These are phyloP conservation scores for Proales similis DNA, from an alignment of 1,140 invertebrate species.

Conservation along the genomic window DNA sequence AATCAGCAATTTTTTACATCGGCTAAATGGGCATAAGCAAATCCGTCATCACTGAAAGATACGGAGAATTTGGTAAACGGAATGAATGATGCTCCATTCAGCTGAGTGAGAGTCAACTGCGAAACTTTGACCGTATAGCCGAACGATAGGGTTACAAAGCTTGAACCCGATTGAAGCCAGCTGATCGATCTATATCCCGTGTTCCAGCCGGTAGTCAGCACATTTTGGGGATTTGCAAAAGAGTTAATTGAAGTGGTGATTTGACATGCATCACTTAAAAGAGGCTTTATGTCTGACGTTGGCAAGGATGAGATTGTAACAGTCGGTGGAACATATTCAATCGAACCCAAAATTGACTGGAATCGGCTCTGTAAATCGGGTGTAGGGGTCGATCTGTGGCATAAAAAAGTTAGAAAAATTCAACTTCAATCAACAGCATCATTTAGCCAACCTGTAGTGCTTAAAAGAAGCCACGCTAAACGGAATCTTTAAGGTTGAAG, in stretches of 20 bases:
- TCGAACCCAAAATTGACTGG: constrained; percentile 6
- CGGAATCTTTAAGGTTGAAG: constrained; percentile 5
- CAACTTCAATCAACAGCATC: too few relatives aligned
- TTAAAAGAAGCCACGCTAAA: not conserved
- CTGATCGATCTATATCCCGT: constrained; percentile 20
- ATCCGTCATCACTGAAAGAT: constrained; percentile 17
- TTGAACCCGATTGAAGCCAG: not conserved
- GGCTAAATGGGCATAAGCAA: constrained; percentile 18
- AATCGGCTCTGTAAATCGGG: not conserved
- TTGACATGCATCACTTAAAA: not conserved
- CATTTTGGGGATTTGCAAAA: not conserved
- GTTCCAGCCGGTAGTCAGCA: constrained; percentile 9
- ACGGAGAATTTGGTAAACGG: not conserved
- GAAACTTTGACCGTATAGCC: not conserved
- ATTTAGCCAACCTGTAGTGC: too few relatives aligned
- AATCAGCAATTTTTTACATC: too few relatives aligned
- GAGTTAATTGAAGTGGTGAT: not conserved
- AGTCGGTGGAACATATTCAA: not conserved
- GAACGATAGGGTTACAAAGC: constrained; percentile 16
- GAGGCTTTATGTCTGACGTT: not conserved
- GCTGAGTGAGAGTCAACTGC: not conserved
- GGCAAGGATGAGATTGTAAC: constrained; percentile 22
- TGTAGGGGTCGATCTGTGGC: too few relatives aligned
- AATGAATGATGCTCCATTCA: not conserved
- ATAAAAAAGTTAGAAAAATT: too few relatives aligned